Percentiles rank a stretch among this genome's conserved stretches.
Conservation (phyloP, 2,888 invertebrate species). For the Pseudeuparius sepicola region DNA sequence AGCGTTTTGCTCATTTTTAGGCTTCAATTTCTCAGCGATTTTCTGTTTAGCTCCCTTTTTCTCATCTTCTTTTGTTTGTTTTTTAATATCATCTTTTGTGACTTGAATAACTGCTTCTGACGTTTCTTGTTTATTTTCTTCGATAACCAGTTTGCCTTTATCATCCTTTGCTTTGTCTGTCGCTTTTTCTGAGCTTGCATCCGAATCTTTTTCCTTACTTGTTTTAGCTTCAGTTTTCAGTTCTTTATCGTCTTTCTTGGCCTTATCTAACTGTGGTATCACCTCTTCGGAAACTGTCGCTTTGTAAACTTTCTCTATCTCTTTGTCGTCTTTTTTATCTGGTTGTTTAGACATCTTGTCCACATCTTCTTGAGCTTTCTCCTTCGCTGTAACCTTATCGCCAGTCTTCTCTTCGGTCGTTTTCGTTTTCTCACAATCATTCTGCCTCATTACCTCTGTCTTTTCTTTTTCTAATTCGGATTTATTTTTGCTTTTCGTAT, state of each 20-base stretch:
- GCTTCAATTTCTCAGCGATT: slow-evolving; percentile 18
- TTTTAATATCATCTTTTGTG: slow-evolving; percentile 4
- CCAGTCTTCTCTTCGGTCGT: slow-evolving; percentile 17
- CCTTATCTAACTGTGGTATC: too few species aligned
- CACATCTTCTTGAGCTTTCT: slow-evolving; percentile 22
- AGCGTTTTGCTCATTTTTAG: slow-evolving; percentile 21
- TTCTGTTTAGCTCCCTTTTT: slow-evolving; percentile 23
- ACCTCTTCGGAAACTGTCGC: too few species aligned
- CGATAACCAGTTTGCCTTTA: slow-evolving; percentile 17
- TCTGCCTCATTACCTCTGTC: too few species aligned
- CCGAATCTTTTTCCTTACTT: slow-evolving; percentile 15
- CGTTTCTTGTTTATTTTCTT: slow-evolving; percentile 15
- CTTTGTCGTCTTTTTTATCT: slow-evolving; percentile 22
- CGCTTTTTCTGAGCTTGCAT: slow-evolving; percentile 15
- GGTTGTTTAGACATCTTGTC: slow-evolving; percentile 16
- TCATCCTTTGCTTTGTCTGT: slow-evolving; percentile 18
- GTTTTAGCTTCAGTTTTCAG: slow-evolving; percentile 11
- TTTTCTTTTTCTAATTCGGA: slow-evolving; percentile 17
- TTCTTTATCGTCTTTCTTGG: slow-evolving; percentile 9
- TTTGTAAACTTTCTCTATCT: too few species aligned
- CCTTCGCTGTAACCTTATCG: too few species aligned
- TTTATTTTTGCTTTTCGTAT: slow-evolving; percentile 18
- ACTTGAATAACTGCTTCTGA: slow-evolving; percentile 13
- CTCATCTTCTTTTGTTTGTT: slow-evolving; percentile 15
- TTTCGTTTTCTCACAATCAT: slow-evolving; percentile 17